phyloP scores from a whole-genome alignment of 92 coral and sea anemone genomes.

The Parazoanthus atlanticus region DNA sequence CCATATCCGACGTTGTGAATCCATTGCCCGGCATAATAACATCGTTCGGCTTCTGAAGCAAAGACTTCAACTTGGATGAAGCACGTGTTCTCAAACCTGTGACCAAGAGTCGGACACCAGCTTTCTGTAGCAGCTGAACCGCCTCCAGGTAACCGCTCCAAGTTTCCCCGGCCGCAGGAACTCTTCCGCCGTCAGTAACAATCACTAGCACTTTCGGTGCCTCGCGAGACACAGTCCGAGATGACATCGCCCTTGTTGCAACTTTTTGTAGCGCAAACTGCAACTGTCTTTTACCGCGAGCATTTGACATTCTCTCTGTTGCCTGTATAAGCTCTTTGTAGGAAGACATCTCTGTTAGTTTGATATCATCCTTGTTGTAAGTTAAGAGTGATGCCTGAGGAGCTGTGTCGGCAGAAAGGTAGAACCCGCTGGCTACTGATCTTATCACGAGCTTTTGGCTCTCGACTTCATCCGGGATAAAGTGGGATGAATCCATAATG shows the following conservation, averaged over 20 bases:
- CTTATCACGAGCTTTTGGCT: slow-evolving; percentile 16
- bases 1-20: neutral
- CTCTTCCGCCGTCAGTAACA: slow-evolving; percentile 8
- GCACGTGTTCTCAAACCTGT: slow-evolving; percentile 51
- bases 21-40: slow-evolving; percentile 18
- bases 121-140: slow-evolving; percentile 53
- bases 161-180: slow-evolving; percentile 12
- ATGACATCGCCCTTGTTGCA: neutral
- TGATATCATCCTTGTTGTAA: neutral
- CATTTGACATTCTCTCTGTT: neutral
- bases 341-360: neutral
- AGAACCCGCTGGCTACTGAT: slow-evolving; percentile 17
- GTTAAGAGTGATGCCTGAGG: neutral
- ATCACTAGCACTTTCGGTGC: neutral
- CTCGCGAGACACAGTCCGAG: neutral
- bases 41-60: slow-evolving; percentile 45
- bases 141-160: slow-evolving; percentile 36
- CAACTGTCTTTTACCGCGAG: slow-evolving; percentile 5
- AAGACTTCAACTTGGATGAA: slow-evolving; percentile 13
- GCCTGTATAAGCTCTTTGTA: neutral
- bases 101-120: slow-evolving; percentile 65
- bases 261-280: neutral
- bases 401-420: slow-evolving; percentile 2
- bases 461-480: neutral
- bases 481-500: neutral